Conservation (phyloP, 2,888 invertebrate species). For the Lordiphosa andalusiaca region DNA sequence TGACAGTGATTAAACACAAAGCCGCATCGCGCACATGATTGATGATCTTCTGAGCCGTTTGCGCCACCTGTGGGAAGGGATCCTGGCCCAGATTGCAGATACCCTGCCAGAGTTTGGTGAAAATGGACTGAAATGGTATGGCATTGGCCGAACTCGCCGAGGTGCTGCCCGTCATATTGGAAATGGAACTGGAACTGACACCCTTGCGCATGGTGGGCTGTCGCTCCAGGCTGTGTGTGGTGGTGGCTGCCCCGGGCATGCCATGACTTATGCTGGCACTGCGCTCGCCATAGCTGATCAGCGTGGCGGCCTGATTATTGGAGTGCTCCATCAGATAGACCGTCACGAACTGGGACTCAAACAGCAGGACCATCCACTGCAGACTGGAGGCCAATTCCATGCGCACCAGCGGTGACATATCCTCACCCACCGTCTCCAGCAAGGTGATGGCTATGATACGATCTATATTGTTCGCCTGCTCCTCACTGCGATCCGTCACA, state of each 20-base stretch:
- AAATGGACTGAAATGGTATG: constrained; percentile 84
- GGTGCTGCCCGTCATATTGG: constrained; percentile 78
- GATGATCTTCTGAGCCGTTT: constrained; percentile 89
- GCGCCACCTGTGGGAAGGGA: constrained; percentile 91
- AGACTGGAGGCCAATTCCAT: constrained; percentile 92
- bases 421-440: constrained; percentile 87
- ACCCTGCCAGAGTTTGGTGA: constrained; percentile 93
- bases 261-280: constrained; percentile 70
- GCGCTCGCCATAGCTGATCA: constrained; percentile 55
- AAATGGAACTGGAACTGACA: constrained; percentile 86
- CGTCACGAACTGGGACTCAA: constrained; percentile 93
- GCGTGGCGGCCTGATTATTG: constrained; percentile 48
- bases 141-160: constrained; percentile 23
- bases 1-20: constrained; percentile 77
- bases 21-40: constrained; percentile 87
- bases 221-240: constrained; percentile 80
- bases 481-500: constrained; percentile 90
- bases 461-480: constrained; percentile 96
- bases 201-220: constrained; percentile 83
- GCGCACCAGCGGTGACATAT: constrained; percentile 94
- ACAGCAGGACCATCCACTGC: constrained; percentile 91
- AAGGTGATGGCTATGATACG: constrained; percentile 94
- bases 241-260: constrained; percentile 46
- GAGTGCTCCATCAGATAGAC: constrained; percentile 85
- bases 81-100: constrained; percentile 90